Conservation (phyloP, 2,113 vertebrate genomes). For the Larimichthys crocea region DNA sequence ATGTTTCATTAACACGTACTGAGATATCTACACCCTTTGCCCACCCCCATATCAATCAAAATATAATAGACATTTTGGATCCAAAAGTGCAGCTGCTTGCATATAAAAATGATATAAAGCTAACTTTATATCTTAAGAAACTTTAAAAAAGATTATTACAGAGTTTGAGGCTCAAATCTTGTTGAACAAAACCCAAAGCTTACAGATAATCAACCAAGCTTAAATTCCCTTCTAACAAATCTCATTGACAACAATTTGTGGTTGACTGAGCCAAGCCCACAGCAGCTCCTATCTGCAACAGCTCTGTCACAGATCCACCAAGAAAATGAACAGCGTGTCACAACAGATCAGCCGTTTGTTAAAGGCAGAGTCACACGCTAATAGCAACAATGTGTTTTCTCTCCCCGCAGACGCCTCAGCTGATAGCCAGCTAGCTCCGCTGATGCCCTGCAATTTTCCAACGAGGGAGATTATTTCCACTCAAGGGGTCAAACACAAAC, state of each 20-base stretch:
- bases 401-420: constrained; percentile 36
- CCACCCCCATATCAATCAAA: neutral
- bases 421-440: constrained; percentile 26
- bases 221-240: constrained; percentile 39
- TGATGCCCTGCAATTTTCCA: constrained; percentile 67
- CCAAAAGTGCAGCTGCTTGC: neutral
- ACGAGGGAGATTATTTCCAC: constrained; percentile 56
- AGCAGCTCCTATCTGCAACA: constrained; percentile 28
- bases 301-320: constrained; percentile 43
- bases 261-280: neutral
- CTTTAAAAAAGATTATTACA: neutral
- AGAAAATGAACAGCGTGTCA: constrained; percentile 55
- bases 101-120: neutral
- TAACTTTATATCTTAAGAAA: no score
- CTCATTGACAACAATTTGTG: constrained; percentile 31
- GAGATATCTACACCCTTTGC: neutral
- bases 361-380: constrained; percentile 59
- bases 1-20: neutral
- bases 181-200: constrained; percentile 32
- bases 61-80: neutral
- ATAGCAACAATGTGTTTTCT: constrained; percentile 65
- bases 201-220: constrained; percentile 27
- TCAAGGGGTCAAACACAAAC: constrained; percentile 57
- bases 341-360: constrained; percentile 69
- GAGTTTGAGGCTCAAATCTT: constrained; percentile 21